Evolutionary conservation across 2,113 vertebrate genomes (phyloP), one percentile per base, ranked within the genome.

Genomic region (Promerops cafer): DNA sequence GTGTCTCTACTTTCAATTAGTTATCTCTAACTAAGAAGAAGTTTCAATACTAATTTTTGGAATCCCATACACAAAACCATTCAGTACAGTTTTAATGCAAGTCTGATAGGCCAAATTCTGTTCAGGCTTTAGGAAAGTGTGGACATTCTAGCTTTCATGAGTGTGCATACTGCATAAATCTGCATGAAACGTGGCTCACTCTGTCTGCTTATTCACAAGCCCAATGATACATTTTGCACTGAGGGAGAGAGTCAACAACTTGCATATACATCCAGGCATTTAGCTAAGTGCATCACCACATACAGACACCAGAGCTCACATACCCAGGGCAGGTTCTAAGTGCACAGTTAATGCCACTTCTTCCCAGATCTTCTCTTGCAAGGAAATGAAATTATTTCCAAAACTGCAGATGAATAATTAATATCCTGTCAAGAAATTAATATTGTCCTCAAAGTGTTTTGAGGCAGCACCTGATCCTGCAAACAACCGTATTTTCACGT

Each of bases 381-480:
- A 94, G 49, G 42, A 93, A 94, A 74, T 44, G 2, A 89, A 69
- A 59, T 77, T 20, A 9, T 77, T 91, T 87, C 64, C 82, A 91
- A 94, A 96, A 83, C 12, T 74, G 39, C 17, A 90, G 88, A 66
- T 70, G 21, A 88, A 83, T 74, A 80, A 90, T 94, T 93, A 93
- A 88, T 80, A 86, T 8, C 23, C 66, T 59, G 40, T 44, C 39
- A 70, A 90, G 33, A 90, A 85, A 90, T 69, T 37, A 63, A 28
- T 66, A 37, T 57, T 83, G 64, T 72, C 24, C 39, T 90, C 12
- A 0, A 74, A 54, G 40, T 40, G 59, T 63, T 88, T 82, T 53
- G 27, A 92, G 39, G 64, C 64, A 79, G 45, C 22, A 26, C n/a
- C 64, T 45, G 44, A 60, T 90, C 27, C 60, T 71, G 52, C 72